Base-by-base conservation (phyloP, 2,888 invertebrate species). In the Halictus ligatus region DNA sequence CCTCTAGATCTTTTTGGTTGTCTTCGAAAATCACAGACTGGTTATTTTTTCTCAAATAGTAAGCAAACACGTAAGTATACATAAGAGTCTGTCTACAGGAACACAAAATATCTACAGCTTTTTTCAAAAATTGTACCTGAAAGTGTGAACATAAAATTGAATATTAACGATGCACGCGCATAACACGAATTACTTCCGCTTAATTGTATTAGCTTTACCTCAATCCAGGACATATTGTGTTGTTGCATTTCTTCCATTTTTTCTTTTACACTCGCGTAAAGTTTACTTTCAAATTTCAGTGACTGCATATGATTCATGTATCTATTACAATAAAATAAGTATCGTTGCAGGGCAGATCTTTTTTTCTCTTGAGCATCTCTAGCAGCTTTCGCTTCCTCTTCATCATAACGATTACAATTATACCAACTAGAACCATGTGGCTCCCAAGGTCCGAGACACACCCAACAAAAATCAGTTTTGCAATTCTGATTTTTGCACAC, bases 181-280 rank as follows among this genome's bases (percentile, higher is more conserved):
- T 40, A n/a, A 21, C 25, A 2, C 13, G 25, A 13, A 2, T 64
- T 64, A 48, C 21, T n/a, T 8, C 29, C 15, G 43, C 58, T 29
- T 54, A 18, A 69, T 64, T 74, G 2, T 67, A 82, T 78, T 25
- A 4, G 71, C 64, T 78, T 25, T 92, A 97, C 98, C 97, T 99
- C 99, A 93, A 99, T 99, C 99, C 99, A 99, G 91, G 99, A 99
- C 99, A 99, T 99, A 95, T 99, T 99, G 95, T 99, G 99, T 95
- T 99, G 99, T 95, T 99, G 99, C 99, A 99, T 99, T 96, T 99
- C 99, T 95, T 99, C 99, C 99, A 99, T 99, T 96, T 99, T 99
- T 95, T 98, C 98, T 95, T 99, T 98, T 84, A 99, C 98, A 85
- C 98, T 98, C 12, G 98, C 98, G 96, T 99, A 99, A 83, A 99